Conservation (phyloP, 2,888 invertebrate species). For the Andrena marginata region DNA sequence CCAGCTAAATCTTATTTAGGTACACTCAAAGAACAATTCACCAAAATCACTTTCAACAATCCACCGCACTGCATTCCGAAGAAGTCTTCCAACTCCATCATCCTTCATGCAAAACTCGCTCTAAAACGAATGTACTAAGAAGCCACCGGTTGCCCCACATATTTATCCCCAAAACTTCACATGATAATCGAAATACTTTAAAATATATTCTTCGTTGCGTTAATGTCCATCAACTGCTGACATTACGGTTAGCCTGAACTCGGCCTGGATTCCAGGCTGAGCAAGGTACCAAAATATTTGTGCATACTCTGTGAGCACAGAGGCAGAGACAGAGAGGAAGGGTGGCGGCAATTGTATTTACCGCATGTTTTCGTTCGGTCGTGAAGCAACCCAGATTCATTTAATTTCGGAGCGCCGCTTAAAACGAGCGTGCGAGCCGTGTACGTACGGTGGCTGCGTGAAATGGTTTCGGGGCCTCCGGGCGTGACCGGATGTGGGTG, state of each 20-base stretch:
- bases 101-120: background rate
- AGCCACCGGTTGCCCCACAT: background rate
- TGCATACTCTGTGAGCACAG: background rate
- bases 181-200: background rate
- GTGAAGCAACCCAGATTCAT: conserved; percentile 63
- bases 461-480: conserved; percentile 40
- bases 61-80: too few species aligned
- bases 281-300: background rate
- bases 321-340: background rate
- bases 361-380: conserved; percentile 57
- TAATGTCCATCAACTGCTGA: background rate
- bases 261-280: background rate
- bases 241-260: background rate
- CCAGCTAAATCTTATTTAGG: too few species aligned
- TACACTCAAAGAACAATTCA: too few species aligned
- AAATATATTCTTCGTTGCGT: background rate
- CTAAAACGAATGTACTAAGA: background rate
- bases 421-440: conserved; percentile 50
- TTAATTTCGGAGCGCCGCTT: conserved; percentile 63
- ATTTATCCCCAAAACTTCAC: background rate
- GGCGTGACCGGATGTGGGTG: conserved; percentile 41
- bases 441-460: conserved; percentile 40
- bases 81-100: too few species aligned
- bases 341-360: conserved; percentile 55
- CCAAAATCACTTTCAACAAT: too few species aligned